phyloP scores from a whole-genome alignment of 2,113 vertebrate genomes.

The Anarrhichthys ocellatus region DNA sequence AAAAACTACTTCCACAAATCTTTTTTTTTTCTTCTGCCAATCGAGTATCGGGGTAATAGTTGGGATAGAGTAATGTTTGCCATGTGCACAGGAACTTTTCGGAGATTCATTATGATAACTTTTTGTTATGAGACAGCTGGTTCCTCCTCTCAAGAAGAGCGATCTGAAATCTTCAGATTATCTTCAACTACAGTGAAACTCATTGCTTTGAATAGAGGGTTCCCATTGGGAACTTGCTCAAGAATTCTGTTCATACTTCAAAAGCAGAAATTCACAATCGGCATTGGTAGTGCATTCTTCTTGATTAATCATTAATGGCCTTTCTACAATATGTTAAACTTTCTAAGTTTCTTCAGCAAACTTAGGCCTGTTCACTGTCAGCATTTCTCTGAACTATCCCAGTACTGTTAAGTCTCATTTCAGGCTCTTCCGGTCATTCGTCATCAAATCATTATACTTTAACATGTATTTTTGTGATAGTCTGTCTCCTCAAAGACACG shows the following conservation, averaged over 20 bases:
- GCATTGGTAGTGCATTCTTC: not conserved
- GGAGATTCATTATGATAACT: not conserved
- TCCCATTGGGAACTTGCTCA: constrained; percentile 4
- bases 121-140: not conserved
- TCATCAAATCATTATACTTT: not conserved
- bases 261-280: constrained; percentile 26
- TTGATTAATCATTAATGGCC: constrained; percentile 42
- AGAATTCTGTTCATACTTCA: constrained; percentile 12
- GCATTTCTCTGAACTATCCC: not conserved
- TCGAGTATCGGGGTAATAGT: not conserved
- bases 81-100: not conserved
- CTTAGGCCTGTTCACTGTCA: not conserved
- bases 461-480: not conserved
- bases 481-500: not conserved
- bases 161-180: constrained; percentile 3
- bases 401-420: not conserved
- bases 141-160: not conserved
- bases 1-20: not conserved
- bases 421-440: not conserved
- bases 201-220: constrained; percentile 16
- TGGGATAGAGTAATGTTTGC: not conserved
- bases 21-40: not conserved
- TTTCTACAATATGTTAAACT: constrained; percentile 9
- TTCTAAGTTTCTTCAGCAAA: constrained; percentile 1
- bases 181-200: not conserved